phyloP scores from a whole-genome alignment of 2,113 vertebrate genomes.

The Campylorhamphus procurvoides region DNA sequence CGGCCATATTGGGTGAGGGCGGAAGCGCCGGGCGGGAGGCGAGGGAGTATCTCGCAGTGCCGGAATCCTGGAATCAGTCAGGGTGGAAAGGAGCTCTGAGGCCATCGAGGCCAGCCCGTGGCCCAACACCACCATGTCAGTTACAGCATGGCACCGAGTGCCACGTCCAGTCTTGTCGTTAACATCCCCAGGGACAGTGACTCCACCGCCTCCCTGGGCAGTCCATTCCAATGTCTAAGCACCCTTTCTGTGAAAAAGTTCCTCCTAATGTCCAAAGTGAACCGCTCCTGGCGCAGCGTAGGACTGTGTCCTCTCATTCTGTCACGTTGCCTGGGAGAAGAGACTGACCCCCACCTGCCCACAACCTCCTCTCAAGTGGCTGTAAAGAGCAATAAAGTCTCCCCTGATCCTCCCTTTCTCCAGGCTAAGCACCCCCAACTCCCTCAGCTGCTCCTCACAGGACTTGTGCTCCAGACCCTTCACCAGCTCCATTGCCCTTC shows the following conservation, averaged over 20 bases:
- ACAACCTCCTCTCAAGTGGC: background rate
- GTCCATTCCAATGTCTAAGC: background rate
- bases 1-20: background rate
- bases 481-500: background rate
- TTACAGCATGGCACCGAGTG: background rate
- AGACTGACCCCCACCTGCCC: background rate
- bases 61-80: rapidly evolving
- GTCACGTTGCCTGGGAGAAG: background rate
- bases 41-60: rapidly evolving
- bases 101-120: rapidly evolving
- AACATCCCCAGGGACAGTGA: background rate
- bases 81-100: rapidly evolving
- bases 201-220: no score
- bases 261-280: background rate
- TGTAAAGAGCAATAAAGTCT: rapidly evolving
- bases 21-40: rapidly evolving
- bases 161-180: background rate
- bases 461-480: background rate
- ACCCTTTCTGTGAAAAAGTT: background rate
- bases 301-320: no score
- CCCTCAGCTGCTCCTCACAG: background rate
- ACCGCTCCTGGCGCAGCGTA: background rate
- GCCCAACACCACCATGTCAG: rapidly evolving
- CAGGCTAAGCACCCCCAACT: background rate
- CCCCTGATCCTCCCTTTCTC: background rate